Evolutionary conservation across 2,888 invertebrate species (phyloP), one percentile per base, ranked within the genome.

Genomic region (Lapara coniferarum): DNA sequence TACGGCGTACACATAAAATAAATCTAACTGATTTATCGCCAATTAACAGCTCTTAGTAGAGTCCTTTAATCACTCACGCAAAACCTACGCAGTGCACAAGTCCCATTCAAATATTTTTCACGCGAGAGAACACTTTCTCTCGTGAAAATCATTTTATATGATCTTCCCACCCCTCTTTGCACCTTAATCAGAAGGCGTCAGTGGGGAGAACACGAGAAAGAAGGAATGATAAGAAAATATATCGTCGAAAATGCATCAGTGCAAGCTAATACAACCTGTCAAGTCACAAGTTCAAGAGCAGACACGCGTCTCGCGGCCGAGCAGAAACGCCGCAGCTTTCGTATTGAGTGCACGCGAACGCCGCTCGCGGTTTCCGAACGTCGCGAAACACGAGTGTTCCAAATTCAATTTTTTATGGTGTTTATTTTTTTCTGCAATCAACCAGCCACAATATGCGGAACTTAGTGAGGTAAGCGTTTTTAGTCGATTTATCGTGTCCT

Each of bases 201-300:
- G 53, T 37, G 67, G 55, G 67, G 67, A 44, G 55, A 16, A 44
- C 52, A n/a, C 25, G 46, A 25, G 67, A 56, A 56, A 55, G 55
- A 63, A 66, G 19, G 57, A 51, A 56, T 66, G 16, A 25, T 55
- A n/a, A 66, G 49, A 69, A 66, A 66, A 69, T 44, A 46, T 49
- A 57, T 49, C 66, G 66, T 82, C 81, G 77, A 84, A 87, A 87
- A 85, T 89, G 90, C 90, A 90, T 79, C 83, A 81, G 83, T 84
- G 89, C 87, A 89, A 78, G 78, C 76, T 75, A 77, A 79, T 89
- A 88, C 88, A 88, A 87, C 87, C 88, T 89, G 89, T 78, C 84
- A 82, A 81, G 82, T 81, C 80, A 78, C 87, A 89, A 91, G 91
- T 91, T 92, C 90, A 92, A 91, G 91, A 88, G 81, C 85, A 85